phyloP scores from a whole-genome alignment of 2,797 vertebrate genomes.

The Bovichtus diacanthus region DNA sequence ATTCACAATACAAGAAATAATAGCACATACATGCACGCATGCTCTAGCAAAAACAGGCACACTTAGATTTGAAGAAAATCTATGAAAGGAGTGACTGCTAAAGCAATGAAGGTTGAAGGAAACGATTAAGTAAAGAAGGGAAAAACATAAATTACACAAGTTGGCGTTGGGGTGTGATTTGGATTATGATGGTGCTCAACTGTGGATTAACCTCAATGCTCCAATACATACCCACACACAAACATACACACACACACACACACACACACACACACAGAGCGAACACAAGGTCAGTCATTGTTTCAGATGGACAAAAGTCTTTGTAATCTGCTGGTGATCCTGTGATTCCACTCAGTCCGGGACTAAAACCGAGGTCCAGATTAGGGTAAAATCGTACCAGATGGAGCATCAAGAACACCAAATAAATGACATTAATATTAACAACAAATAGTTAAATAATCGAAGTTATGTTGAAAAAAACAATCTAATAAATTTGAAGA shows the following conservation, averaged over 20 bases:
- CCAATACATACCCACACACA: conserved; percentile 34
- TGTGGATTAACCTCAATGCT: conserved; percentile 71
- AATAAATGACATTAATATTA: conserved; percentile 17
- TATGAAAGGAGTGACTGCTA: conserved; percentile 9
- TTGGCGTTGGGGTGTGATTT: conserved; percentile 71
- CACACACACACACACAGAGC: conserved; percentile 7
- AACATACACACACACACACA: conserved; percentile 24
- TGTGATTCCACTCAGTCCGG: conserved; percentile 56
- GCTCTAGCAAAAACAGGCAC: conserved; percentile 39
- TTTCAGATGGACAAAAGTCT: conserved; percentile 73
- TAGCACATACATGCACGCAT: conserved; percentile 33
- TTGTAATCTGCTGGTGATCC: conserved; percentile 67
- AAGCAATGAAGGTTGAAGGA: conserved; percentile 17
- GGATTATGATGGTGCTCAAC: conserved; percentile 73
- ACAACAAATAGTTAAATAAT: background rate
- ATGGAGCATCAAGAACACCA: conserved; percentile 33
- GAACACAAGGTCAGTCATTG: conserved; percentile 69
- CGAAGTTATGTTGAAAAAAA: conserved; percentile 6
- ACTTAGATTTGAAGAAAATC: conserved; percentile 8
- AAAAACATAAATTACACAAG: conserved; percentile 58
- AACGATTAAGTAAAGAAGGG: conserved; percentile 34
- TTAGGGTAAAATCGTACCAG: conserved; percentile 39
- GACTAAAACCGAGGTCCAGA: conserved; percentile 41
- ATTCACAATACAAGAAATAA: conserved; percentile 1
- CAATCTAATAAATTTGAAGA: background rate